Evolutionary conservation across 2,888 invertebrate genomes (phyloP).

Genomic region (Lycocerus yunnanus): DNA sequence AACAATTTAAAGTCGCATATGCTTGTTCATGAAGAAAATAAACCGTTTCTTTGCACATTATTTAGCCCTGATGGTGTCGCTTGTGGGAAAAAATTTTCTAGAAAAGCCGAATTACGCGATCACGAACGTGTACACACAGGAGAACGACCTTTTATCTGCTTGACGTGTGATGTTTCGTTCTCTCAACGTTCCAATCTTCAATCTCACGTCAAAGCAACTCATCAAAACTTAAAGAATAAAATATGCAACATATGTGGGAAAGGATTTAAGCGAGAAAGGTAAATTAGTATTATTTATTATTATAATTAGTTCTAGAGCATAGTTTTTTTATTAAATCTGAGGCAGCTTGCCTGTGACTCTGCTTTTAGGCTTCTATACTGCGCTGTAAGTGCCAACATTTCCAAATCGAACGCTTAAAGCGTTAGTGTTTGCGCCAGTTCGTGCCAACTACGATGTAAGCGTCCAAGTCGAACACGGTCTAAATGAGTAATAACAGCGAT

Average conservation of each 20-base stretch:
- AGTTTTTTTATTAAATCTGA: too few relatives aligned
- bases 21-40: not conserved
- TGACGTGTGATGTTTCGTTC: not conserved
- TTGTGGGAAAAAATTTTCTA: not conserved
- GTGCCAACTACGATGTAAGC: too few relatives aligned
- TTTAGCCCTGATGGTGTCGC: not conserved
- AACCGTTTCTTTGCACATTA: fast-evolving
- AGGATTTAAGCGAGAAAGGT: not conserved
- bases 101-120: not conserved
- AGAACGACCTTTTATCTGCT: not conserved
- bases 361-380: too few relatives aligned
- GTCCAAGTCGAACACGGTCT: too few relatives aligned
- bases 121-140: not conserved
- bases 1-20: not conserved
- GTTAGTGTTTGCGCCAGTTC: too few relatives aligned
- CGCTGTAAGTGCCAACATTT: too few relatives aligned
- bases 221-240: not conserved
- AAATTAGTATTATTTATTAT: not conserved
- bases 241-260: not conserved
- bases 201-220: not conserved
- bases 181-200: not conserved
- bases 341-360: too few relatives aligned
- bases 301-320: too few relatives aligned
- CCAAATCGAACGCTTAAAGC: too few relatives aligned
- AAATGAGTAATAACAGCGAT: too few relatives aligned